Evolutionary conservation across 2,113 vertebrate genomes (phyloP).

Genomic region (Ornithorhynchus anatinus): DNA sequence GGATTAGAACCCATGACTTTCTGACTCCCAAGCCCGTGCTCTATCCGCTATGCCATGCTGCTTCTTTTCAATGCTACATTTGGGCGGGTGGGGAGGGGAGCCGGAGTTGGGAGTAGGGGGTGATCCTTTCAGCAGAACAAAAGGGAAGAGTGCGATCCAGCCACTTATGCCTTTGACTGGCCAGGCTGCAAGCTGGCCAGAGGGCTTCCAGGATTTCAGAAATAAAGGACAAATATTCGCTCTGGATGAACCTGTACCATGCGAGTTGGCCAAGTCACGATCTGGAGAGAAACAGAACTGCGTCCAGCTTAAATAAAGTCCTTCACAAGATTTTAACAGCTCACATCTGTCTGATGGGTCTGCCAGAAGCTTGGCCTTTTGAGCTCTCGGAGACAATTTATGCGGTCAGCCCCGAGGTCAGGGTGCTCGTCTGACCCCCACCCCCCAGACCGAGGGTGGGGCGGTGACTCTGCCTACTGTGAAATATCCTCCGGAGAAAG

Average conservation of each 20-base stretch:
- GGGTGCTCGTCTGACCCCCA: background rate
- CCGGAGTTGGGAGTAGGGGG: no score
- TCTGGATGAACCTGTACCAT: background rate
- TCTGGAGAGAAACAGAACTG: conserved; percentile 1
- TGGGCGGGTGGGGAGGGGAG: no score
- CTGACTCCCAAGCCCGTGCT: no score
- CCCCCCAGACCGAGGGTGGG: background rate
- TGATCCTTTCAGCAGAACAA: no score
- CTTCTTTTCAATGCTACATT: no score
- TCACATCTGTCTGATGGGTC: background rate
- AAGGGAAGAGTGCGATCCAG: no score
- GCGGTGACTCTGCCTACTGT: background rate
- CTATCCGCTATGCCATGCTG: no score
- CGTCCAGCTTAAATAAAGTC: conserved; percentile 11
- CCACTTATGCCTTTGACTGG: no score
- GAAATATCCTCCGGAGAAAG: no score
- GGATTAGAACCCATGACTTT: no score
- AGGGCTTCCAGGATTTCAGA: background rate
- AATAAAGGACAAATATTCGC: background rate
- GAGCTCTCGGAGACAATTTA: background rate
- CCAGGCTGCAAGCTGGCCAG: background rate
- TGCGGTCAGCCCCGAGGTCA: background rate
- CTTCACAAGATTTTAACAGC: background rate
- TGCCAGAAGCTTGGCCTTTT: conserved; percentile 4
- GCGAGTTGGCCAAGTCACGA: conserved; percentile 14